Evolutionary conservation across 2,797 vertebrate species (phyloP).

Genomic region (Brachyalestes nurse): DNA sequence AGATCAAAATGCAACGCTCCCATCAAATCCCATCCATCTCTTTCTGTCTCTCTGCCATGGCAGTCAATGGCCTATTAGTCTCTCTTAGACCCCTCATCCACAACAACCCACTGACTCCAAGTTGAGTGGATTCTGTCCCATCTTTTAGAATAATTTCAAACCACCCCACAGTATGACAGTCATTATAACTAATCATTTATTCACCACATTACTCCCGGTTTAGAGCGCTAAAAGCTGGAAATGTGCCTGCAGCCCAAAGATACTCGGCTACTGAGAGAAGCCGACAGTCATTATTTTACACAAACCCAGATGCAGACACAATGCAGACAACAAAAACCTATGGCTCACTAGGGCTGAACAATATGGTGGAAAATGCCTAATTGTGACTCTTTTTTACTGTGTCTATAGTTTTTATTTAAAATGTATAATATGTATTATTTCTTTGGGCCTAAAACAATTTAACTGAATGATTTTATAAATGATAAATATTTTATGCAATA

Average conservation of each 20-base stretch:
- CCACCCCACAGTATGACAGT: slow-evolving; percentile 26
- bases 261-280: slow-evolving; percentile 24
- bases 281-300: slow-evolving; percentile 26
- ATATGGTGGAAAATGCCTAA: too few relatives aligned
- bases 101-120: slow-evolving; percentile 1
- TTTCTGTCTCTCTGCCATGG: slow-evolving; percentile 5
- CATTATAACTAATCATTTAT: slow-evolving; percentile 53
- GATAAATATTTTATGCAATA: too few relatives aligned
- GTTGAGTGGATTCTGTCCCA: slow-evolving; percentile 31
- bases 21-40: slow-evolving; percentile 15
- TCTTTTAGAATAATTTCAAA: slow-evolving; percentile 34
- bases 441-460: too few relatives aligned
- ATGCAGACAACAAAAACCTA: neutral
- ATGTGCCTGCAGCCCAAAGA: slow-evolving; percentile 27
- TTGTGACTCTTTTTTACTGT: too few relatives aligned
- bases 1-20: slow-evolving; percentile 52
- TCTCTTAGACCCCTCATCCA: slow-evolving; percentile 17
- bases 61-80: slow-evolving; percentile 28
- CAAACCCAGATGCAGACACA: neutral
- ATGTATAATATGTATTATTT: too few relatives aligned
- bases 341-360: neutral
- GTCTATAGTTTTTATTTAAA: too few relatives aligned
- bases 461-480: too few relatives aligned
- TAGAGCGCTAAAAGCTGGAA: slow-evolving; percentile 28
- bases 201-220: slow-evolving; percentile 47